Base-by-base conservation (phyloP, 2,797 vertebrate genomes). In the Amazona ochrocephala region DNA sequence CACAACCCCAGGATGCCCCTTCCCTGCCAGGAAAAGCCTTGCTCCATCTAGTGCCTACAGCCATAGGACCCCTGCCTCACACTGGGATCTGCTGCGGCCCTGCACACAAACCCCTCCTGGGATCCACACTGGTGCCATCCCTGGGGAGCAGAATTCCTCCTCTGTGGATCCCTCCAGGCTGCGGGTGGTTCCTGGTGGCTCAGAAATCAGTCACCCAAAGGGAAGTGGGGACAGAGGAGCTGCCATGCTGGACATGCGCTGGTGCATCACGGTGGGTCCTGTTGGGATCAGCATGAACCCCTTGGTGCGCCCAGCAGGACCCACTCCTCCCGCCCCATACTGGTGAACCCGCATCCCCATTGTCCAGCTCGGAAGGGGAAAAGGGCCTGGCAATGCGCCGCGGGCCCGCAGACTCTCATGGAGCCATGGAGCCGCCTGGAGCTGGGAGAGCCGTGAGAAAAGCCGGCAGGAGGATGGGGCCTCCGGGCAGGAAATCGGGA, bases 371-470 rank as follows among this genome's bases (percentile, higher is more conserved):
- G 0, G 19, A 77, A 77, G 23, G 22, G n/a, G 51, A 50, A 70
- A 87, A 66, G 48, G 39, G 21, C 23, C 26, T 93, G 81, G 41
- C n/a, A 23, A 58, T 34, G 56, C 21, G 90, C 75, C 9, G 54
- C 32, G 54, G 32, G 93, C 78, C 75, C 4, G 42, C 72, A 86
- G 90, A 23, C 67, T 97, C 97, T 95, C 97, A 97, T 11, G 60
- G 94, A 30, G 39, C 10, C 39, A 41, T 12, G 39, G 41, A 41
- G 41, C 41, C 2, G 41, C 41, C 41, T 41, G 41, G 94, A 30
- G 44, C 10, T 66, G 90, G 76, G 41, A 93, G 91, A 96, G 82
- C 97, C 97, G 97, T 98, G 98, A 98, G 98, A 98, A 98, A 98
- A 97, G 74, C 37, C 87, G 30, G 72, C 68, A 13, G 79, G 77